A percentile compares a stretch with the other conserved stretches of the same genome.
Evolutionary conservation across 1,140 invertebrate genomes (phyloP).

Genomic region (Scaptomyza graminum): DNA sequence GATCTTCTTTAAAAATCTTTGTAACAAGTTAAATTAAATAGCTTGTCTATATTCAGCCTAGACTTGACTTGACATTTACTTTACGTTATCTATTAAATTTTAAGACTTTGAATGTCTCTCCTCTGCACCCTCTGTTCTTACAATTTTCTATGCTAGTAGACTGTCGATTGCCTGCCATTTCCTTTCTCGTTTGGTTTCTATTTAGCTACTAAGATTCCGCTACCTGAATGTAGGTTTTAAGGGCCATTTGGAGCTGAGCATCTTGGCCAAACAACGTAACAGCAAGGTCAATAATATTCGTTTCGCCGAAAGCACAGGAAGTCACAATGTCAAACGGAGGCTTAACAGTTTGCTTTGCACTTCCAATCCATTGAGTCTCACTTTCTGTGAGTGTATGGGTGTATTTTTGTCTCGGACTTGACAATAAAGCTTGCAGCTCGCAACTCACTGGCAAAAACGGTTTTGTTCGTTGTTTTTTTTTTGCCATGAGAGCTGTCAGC

Average conservation of each 20-base stretch:
- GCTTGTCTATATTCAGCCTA: no score
- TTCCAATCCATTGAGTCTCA: conserved; percentile 1
- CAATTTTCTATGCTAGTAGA: background rate
- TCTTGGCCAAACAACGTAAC: background rate
- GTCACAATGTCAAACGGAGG: conserved; percentile 23
- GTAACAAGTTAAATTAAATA: no score
- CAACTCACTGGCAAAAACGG: conserved; percentile 10
- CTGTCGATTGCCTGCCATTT: conserved; percentile 18
- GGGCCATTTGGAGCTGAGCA: background rate
- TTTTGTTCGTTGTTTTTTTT: conserved; percentile 28
- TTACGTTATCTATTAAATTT: background rate
- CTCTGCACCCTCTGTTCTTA: no score
- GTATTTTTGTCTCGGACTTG: conserved; percentile 13
- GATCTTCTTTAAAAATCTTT: no score
- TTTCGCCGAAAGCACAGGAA: conserved; percentile 20
- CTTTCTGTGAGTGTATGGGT: conserved; percentile 14
- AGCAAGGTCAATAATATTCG: conserved; percentile 12
- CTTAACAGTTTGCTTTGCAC: conserved; percentile 40
- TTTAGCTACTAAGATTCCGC: background rate
- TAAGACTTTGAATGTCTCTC: no score
- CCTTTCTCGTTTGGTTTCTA: conserved; percentile 12
- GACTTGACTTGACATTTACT: no score
- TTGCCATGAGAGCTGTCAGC: conserved; percentile 31
- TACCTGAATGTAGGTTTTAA: background rate
- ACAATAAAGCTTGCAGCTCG: conserved; percentile 46